A percentile compares a stretch with the other conserved stretches of the same genome.
Evolutionary conservation across 2,797 vertebrate genomes (phyloP).

Genomic region (Rhynchonycteris naso): DNA sequence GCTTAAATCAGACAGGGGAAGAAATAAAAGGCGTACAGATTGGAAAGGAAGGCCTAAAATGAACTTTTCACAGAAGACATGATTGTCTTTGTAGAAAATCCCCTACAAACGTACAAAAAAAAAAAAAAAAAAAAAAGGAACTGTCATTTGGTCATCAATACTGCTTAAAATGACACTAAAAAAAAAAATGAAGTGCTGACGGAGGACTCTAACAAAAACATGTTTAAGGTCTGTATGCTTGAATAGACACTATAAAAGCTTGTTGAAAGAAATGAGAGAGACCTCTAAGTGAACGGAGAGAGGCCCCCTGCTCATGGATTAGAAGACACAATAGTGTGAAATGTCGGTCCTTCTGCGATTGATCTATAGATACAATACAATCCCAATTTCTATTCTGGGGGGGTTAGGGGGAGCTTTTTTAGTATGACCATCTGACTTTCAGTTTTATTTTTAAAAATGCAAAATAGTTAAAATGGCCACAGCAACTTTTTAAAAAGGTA

Average conservation of each 20-base stretch:
- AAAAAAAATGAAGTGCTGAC: not conserved
- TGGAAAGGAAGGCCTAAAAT: not conserved
- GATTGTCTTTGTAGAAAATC: not conserved
- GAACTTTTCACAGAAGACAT: not conserved
- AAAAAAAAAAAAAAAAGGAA: not conserved
- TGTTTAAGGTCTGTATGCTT: not conserved
- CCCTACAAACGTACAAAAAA: not conserved
- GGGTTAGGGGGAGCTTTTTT: not conserved
- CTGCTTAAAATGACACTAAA: not conserved
- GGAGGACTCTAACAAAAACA: not conserved
- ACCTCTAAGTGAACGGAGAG: not conserved
- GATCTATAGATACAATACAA: not conserved
- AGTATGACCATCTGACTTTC: not conserved
- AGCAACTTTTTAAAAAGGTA: not conserved
- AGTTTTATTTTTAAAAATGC: not conserved
- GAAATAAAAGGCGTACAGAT: not conserved
- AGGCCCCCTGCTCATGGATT: not conserved
- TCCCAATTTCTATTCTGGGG: not conserved
- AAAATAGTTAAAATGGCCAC: conserved; percentile 2
- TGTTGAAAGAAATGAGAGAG: not conserved
- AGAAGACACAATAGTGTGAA: not conserved
- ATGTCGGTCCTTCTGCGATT: not conserved
- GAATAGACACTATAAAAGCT: not conserved
- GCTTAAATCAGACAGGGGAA: not conserved
- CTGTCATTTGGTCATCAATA: not conserved